Base-by-base conservation (phyloP, 2,113 vertebrate genomes). In the Callaeas wilsoni region DNA sequence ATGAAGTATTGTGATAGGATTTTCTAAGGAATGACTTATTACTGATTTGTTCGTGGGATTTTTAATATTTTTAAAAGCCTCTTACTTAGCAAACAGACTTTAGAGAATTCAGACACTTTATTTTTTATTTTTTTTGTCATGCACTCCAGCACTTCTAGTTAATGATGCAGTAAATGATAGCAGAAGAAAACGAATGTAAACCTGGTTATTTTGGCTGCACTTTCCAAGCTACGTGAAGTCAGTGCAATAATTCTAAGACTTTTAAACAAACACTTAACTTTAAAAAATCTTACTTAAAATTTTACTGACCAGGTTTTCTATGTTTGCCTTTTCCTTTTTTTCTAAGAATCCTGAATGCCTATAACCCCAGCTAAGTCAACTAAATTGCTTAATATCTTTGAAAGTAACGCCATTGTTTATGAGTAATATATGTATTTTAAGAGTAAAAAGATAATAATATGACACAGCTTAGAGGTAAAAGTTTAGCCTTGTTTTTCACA, bases 61-160 rank as follows among this genome's bases (percentile, higher is more conserved):
- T 91, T 92, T 70, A 90, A 46, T 59, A 32, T 90, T 93, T 96
- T 88, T 6, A 9, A 69, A 81, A 78, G 14, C 46, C 20, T 87
- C 10, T 46, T 67, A 33, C 29, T 52, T 74, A 68, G 82, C 16
- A 70, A 87, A 71, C 16, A 76, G 50, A 15, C 8, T 75, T 84
- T 55, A 52, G 53, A 84, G 33, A 78, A 87, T 79, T 90, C 74
- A 89, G 92, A 88, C 73, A 91, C 91, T 92, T 95, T 95, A 86
- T 85, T 82, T 70, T 86, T 39, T 41, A 7, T 74, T 74, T 74
- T 50, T 84, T 60, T 47, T 55, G 13, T 50, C 41, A 84, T 63
- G 93, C 96, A 95, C 95, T 90, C 76, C 76, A 93, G 95, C 90
- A 89, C 96, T 92, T 94, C 71, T 87, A 53, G 44, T 88, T 87